Base-by-base conservation (phyloP, 2,113 vertebrate species). In the Canis aureus region DNA sequence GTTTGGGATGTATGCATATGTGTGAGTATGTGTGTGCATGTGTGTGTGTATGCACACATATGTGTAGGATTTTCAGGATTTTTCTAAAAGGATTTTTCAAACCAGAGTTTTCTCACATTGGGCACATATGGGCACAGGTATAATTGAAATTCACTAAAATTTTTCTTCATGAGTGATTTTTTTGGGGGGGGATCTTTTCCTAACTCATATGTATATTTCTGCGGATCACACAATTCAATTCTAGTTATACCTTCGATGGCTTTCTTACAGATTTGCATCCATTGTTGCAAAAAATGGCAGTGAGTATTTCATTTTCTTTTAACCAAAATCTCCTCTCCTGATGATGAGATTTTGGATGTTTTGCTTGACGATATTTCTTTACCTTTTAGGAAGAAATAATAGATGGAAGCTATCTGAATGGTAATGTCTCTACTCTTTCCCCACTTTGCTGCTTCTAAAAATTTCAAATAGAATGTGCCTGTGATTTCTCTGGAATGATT, bases 401-500 rank as follows among this genome's bases (percentile, higher is more conserved):
- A 97, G 96, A 98, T 85, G 98, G 99, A 91, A 98, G 98, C 97
- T 99, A 99, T 51, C 98, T 99, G 94, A 98, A 99, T 97, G 99
- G 99, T 99, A 99, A 99, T 60, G 96, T 96, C 80, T 38, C 85
- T 74, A 22, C 89, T 94, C 5, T 82, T 91, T 43, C 81, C 67
- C 95, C 29, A 62, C 91, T 43, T 78, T 1, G 0, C 62, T 91
- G 97, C 79, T 87, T 80, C 98, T 94, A 97, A 94, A 80, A 66
- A 89, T 97, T 78, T 97, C 93, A 97, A 96, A 64, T 43, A 57
- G 64, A 66, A 0, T 96, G 49, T 35, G 78, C 89, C 67, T 96
- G 12, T 97, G 97, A 97, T 96, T 57, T 96, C 69, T 81, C 89
- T 92, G 82, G 35, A 93, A 82, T 38, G 64, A 81, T 80, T 87